These are phyloP conservation scores for Sturnus vulgaris DNA, from an alignment of 2,113 vertebrate genomes.

Conservation along the genomic window DNA sequence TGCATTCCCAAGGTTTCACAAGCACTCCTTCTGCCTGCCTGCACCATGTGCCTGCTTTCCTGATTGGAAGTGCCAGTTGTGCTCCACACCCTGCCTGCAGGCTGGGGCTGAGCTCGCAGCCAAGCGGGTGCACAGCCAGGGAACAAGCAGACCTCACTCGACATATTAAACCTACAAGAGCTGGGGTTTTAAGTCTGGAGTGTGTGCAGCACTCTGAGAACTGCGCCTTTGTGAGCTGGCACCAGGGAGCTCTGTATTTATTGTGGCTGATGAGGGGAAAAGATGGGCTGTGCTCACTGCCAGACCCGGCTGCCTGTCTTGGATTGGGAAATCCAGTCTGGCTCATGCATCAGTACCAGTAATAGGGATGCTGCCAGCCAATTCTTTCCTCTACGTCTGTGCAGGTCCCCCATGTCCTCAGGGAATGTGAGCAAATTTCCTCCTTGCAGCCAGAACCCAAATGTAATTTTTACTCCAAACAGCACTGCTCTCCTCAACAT, in stretches of 20 bases:
- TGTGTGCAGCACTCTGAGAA: background rate
- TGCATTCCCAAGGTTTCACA: background rate
- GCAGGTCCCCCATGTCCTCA: constrained; percentile 8
- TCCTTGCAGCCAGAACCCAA: background rate
- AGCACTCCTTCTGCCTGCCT: background rate
- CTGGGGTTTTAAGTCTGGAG: background rate
- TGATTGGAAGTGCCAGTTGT: background rate
- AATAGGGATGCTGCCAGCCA: constrained; percentile 28
- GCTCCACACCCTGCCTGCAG: background rate
- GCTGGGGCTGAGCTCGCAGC: background rate
- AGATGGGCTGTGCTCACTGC: constrained; percentile 42
- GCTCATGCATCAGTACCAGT: constrained; percentile 36
- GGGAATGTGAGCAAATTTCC: background rate
- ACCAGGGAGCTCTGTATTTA: constrained; percentile 34
- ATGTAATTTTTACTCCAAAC: background rate
- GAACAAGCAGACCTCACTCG: background rate
- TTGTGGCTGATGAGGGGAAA: constrained; percentile 39
- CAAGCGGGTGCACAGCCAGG: background rate
- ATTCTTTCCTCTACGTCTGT: constrained; percentile 10
- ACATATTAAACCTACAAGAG: background rate
- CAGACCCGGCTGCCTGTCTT: constrained; percentile 40
- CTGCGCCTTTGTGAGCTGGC: constrained; percentile 39
- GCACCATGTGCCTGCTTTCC: background rate
- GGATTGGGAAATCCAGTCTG: constrained; percentile 41
- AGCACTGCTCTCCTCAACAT: background rate